These are phyloP conservation scores for Hafferia zeledoni DNA, from an alignment of 2,797 vertebrate species.

Conservation along the genomic window DNA sequence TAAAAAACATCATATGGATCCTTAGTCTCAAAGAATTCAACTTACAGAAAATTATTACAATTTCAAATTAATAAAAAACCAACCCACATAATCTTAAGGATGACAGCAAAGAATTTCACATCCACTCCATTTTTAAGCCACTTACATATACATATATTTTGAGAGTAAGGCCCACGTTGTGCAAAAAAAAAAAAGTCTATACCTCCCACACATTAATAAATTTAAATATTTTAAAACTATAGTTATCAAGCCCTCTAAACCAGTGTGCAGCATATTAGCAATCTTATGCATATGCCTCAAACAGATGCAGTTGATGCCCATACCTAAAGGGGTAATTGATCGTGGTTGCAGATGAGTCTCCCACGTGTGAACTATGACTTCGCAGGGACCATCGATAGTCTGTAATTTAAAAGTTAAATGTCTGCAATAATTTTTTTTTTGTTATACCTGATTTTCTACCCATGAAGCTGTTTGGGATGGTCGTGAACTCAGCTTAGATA, in stretches of 20 bases:
- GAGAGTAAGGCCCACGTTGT: constrained; percentile 70
- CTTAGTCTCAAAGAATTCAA: constrained; percentile 66
- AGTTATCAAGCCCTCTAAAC: constrained; percentile 67
- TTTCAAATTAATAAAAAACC: constrained; percentile 26
- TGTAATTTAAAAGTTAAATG: constrained; percentile 91
- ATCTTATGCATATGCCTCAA: constrained; percentile 83
- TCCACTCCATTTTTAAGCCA: constrained; percentile 40
- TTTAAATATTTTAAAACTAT: constrained; percentile 38
- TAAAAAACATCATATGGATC: constrained; percentile 39
- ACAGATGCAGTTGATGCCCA: constrained; percentile 83
- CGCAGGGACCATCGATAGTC: constrained; percentile 91
- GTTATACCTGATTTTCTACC: constrained; percentile 75
- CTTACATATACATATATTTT: constrained; percentile 10
- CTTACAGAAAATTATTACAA: constrained; percentile 6
- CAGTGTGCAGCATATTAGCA: constrained; percentile 79
- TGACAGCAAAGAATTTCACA: constrained; percentile 10
- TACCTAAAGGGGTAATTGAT: constrained; percentile 98
- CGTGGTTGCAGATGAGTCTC: constrained; percentile 98
- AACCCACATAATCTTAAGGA: background rate
- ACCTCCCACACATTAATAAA: constrained; percentile 52
- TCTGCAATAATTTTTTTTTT: constrained; percentile 79
- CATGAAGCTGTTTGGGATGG: constrained; percentile 72
- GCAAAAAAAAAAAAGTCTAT: constrained; percentile 58
- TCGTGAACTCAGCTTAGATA: constrained; percentile 55
- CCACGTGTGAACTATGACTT: constrained; percentile 99